Conservation (phyloP, 2,113 vertebrate species). For the Tretioscincus oriximinensis region DNA sequence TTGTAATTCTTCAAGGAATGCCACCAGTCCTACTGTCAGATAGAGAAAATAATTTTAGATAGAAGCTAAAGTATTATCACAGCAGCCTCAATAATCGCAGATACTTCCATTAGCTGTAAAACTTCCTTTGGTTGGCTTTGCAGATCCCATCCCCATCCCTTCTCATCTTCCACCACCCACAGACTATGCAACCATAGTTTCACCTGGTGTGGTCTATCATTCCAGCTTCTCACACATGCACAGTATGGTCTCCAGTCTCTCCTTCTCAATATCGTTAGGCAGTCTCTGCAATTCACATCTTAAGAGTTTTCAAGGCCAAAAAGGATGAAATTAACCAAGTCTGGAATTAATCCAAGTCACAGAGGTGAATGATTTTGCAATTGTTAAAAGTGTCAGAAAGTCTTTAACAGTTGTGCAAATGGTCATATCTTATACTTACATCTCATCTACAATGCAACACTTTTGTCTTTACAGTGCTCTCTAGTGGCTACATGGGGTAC, state of each 20-base stretch:
- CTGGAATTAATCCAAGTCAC: constrained; percentile 57
- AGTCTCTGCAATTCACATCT: constrained; percentile 56
- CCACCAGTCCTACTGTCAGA: no score
- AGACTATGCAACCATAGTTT: no score
- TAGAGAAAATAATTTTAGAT: no score
- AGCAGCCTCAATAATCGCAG: neutral
- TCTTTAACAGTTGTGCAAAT: constrained; percentile 45
- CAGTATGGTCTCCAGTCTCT: constrained; percentile 11
- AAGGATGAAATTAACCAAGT: constrained; percentile 50
- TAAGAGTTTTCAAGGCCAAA: constrained; percentile 42
- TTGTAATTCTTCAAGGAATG: no score
- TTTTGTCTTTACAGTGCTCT: constrained; percentile 17
- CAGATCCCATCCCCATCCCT: no score
- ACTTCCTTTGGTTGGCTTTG: neutral
- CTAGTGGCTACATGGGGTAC: constrained; percentile 42
- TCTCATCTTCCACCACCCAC: neutral
- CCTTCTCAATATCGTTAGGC: constrained; percentile 33
- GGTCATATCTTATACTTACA: constrained; percentile 36
- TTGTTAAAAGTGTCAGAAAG: constrained; percentile 51
- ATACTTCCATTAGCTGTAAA: neutral
- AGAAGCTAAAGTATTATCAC: no score
- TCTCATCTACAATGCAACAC: constrained; percentile 30
- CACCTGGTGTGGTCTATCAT: no score
- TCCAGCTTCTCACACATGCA: no score
- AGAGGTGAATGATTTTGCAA: constrained; percentile 43